Conservation (phyloP, 1,140 invertebrate genomes). For the Drosophila seguyi region DNA sequence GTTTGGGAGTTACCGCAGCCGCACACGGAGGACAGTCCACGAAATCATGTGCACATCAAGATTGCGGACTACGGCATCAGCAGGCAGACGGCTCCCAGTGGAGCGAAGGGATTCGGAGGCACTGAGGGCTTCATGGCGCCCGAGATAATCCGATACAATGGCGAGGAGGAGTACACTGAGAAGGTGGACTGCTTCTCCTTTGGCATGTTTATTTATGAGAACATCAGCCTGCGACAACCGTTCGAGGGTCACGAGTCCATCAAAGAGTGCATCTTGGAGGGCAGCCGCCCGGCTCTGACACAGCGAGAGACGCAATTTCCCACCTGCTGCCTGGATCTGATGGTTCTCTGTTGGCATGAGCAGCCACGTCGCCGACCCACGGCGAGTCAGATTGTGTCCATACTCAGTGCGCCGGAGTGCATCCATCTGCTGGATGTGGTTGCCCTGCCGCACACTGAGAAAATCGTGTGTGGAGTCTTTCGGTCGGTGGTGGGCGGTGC, state of each 20-base stretch:
- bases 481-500: slow-evolving; percentile 28
- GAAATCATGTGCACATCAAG: slow-evolving; percentile 93
- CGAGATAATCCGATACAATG: slow-evolving; percentile 98
- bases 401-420: slow-evolving; percentile 96
- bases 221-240: slow-evolving; percentile 96
- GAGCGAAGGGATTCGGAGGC: slow-evolving; percentile 98
- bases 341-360: slow-evolving; percentile 98
- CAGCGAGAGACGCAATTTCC: slow-evolving; percentile 94
- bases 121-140: slow-evolving; percentile 99
- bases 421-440: slow-evolving; percentile 94
- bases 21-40: slow-evolving; percentile 86
- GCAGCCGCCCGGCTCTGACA: slow-evolving; percentile 94
- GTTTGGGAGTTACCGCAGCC: slow-evolving; percentile 95
- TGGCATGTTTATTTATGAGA: slow-evolving; percentile 99
- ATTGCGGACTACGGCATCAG: slow-evolving; percentile 99
- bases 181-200: slow-evolving; percentile 99
- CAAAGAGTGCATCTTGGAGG: slow-evolving; percentile 98
- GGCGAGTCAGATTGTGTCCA: slow-evolving; percentile 96
- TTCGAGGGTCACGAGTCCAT: slow-evolving; percentile 98
- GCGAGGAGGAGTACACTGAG: slow-evolving; percentile 99
- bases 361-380: slow-evolving; percentile 93
- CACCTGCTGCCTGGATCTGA: slow-evolving; percentile 95
- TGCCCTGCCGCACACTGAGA: slow-evolving; percentile 87
- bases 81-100: slow-evolving; percentile 93
- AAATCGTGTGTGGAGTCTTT: slow-evolving; percentile 86